Percentiles rank a stretch among this genome's conserved stretches.
Evolutionary conservation across 1,140 invertebrate species (phyloP).

Genomic region (Bilobella aurantiaca): DNA sequence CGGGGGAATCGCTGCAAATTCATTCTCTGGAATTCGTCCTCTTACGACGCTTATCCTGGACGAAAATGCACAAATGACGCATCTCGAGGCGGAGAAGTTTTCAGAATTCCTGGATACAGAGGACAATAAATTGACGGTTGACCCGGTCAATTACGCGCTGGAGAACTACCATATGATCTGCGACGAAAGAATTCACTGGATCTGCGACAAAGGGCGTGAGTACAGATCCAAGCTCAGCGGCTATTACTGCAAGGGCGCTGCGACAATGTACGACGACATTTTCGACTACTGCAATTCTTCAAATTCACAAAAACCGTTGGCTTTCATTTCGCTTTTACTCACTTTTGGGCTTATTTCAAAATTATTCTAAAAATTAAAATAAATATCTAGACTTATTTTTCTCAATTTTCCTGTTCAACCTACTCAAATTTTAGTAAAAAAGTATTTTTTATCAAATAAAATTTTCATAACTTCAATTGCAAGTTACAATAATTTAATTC

Average conservation of each 20-base stretch:
- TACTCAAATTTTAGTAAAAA: too few relatives aligned
- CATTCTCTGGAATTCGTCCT: background rate
- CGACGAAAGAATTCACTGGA: background rate
- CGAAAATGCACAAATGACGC: background rate
- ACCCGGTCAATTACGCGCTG: background rate
- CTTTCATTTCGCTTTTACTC: too few relatives aligned
- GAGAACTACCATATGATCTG: too few relatives aligned
- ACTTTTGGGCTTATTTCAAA: too few relatives aligned
- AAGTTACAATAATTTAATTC: too few relatives aligned
- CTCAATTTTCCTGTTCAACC: too few relatives aligned
- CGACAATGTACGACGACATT: background rate
- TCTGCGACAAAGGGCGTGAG: background rate
- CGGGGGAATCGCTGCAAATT: background rate
- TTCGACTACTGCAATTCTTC: background rate
- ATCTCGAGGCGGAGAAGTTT: background rate
- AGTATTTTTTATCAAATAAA: too few relatives aligned
- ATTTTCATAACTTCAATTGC: too few relatives aligned
- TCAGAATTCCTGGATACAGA: background rate
- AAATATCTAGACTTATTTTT: too few relatives aligned
- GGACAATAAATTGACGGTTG: background rate
- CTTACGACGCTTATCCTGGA: background rate
- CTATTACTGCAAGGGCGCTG: background rate
- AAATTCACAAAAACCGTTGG: too few relatives aligned
- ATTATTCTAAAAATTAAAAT: too few relatives aligned
- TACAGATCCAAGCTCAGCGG: background rate